A percentile compares a stretch with the other conserved stretches of the same genome.
Conservation (phyloP, 2,113 vertebrate genomes). For the Hydropotes inermis region DNA sequence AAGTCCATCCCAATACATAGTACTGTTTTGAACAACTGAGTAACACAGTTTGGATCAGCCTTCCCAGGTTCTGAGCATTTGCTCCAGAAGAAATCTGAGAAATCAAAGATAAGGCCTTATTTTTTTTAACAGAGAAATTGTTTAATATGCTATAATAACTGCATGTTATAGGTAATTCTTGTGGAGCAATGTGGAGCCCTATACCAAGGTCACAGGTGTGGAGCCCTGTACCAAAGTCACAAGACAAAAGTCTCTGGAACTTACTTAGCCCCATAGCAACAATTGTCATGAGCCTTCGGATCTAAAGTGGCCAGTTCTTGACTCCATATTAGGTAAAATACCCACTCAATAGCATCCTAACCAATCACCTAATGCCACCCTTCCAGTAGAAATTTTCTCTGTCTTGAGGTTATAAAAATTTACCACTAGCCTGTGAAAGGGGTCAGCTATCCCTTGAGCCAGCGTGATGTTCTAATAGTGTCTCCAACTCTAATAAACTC, state of each 20-base stretch:
- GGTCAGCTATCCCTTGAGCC: neutral
- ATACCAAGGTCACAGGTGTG: neutral
- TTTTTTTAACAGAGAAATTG: neutral
- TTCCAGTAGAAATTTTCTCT: neutral
- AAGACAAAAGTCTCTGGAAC: neutral
- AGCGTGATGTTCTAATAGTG: neutral
- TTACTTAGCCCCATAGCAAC: neutral
- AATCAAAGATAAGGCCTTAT: neutral
- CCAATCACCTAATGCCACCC: neutral
- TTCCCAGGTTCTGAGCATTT: neutral
- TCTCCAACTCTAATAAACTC: neutral
- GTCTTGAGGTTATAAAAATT: neutral
- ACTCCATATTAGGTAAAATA: neutral
- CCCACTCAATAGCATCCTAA: neutral
- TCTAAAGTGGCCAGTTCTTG: neutral
- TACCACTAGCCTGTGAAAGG: neutral
- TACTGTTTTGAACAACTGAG: neutral
- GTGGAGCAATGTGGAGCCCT: neutral
- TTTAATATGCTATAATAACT: neutral
- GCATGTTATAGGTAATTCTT: neutral
- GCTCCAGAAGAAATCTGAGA: neutral
- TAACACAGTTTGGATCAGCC: neutral
- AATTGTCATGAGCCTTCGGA: neutral
- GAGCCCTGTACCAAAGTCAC: neutral
- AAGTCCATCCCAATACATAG: neutral